These are phyloP conservation scores for Mastigias papua DNA, from an alignment of 30 jellyfish, hydroid and myxozoan species.

Conservation along the genomic window DNA sequence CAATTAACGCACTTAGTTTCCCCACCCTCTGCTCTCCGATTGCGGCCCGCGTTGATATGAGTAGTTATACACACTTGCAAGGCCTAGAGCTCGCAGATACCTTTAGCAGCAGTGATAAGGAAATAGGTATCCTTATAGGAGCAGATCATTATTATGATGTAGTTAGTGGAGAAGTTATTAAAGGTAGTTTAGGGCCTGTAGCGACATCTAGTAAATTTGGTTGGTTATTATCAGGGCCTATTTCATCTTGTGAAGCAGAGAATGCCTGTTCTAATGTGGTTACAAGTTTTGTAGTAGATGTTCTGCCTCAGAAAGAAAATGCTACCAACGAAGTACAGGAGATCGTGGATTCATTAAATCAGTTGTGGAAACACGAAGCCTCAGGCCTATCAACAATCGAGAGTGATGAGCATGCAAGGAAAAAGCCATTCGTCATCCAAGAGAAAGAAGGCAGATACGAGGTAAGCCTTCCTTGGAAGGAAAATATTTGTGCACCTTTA, in stretches of 20 bases:
- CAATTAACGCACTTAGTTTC: too few relatives aligned
- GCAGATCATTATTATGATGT: neutral
- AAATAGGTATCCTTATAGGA: neutral
- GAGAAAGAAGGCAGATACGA: neutral
- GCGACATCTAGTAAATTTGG: neutral
- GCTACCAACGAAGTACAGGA: neutral
- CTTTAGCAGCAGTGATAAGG: too few relatives aligned
- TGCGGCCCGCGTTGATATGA: too few relatives aligned
- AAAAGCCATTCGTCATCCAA: neutral
- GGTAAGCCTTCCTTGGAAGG: constrained; percentile 7
- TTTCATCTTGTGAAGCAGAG: neutral
- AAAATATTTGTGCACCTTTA: neutral
- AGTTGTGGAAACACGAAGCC: neutral
- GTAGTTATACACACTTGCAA: too few relatives aligned
- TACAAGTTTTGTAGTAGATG: neutral
- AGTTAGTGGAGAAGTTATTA: neutral
- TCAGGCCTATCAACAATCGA: neutral
- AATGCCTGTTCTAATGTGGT: neutral
- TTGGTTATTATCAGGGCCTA: neutral
- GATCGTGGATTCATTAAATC: neutral
- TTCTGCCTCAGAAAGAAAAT: neutral
- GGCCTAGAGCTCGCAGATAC: too few relatives aligned
- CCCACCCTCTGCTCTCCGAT: too few relatives aligned
- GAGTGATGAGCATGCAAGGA: neutral
- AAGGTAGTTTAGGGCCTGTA: neutral